A percentile compares a stretch with the other conserved stretches of the same genome.
phyloP scores from a whole-genome alignment of 1,140 invertebrate genomes.

The Pogonomyrmex californicus region DNA sequence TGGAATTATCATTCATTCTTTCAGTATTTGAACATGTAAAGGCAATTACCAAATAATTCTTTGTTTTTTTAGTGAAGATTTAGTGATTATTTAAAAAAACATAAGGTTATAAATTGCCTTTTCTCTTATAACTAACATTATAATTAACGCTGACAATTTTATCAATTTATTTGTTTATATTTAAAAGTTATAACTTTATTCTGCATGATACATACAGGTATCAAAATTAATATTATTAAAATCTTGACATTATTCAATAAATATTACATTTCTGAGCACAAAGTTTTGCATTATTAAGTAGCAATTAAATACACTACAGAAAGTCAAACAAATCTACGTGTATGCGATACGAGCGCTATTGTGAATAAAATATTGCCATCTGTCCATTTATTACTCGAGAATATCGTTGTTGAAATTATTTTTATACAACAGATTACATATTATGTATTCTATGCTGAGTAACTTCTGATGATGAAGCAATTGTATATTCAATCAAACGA shows the following conservation, averaged over 20 bases:
- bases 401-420: slow-evolving; percentile 31
- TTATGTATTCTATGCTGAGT: background rate
- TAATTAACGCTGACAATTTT: slow-evolving; percentile 1
- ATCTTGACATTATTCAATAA: background rate
- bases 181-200: background rate
- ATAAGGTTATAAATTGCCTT: background rate
- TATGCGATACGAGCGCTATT: background rate
- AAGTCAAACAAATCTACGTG: slow-evolving; percentile 2
- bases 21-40: background rate
- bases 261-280: background rate
- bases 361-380: slow-evolving; percentile 26
- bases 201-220: no score
- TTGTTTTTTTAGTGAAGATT: background rate
- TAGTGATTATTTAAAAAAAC: background rate
- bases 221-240: slow-evolving; percentile 7
- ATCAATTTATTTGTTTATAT: background rate
- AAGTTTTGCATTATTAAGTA: slow-evolving; percentile 23
- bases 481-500: slow-evolving; percentile 1
- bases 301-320: slow-evolving; percentile 28
- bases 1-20: background rate
- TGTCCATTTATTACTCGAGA: slow-evolving; percentile 27
- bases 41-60: background rate
- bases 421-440: background rate
- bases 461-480: slow-evolving; percentile 24
- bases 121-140: background rate